These are phyloP conservation scores for Grallaria varia DNA, from an alignment of 2,113 vertebrate genomes.

Conservation along the genomic window DNA sequence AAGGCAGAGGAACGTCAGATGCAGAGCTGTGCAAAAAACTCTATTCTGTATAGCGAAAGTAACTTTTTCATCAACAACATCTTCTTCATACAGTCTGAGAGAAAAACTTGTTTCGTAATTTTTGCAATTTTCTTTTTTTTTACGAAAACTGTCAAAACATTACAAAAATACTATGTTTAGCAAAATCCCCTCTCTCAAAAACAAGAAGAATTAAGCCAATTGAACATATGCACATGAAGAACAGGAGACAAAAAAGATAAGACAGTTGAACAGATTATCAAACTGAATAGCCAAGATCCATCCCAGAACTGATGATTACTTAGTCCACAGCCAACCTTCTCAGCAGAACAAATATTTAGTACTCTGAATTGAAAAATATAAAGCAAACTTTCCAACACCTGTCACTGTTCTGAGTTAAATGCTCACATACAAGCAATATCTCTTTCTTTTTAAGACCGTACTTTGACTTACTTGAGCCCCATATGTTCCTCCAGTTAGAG, in stretches of 20 bases:
- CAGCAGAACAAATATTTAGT: background rate
- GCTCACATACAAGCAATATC: background rate
- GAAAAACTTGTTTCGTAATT: background rate
- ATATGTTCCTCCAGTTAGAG: background rate
- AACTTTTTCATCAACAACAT: background rate
- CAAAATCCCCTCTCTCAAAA: background rate
- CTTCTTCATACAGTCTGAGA: background rate
- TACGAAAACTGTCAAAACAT: fast-evolving
- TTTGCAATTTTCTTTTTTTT: background rate
- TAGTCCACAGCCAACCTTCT: background rate
- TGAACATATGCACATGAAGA: background rate
- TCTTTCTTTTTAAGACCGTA: background rate
- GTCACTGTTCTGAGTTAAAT: background rate
- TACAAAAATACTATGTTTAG: background rate
- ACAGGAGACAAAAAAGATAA: background rate
- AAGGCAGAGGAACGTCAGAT: background rate
- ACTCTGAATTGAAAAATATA: background rate
- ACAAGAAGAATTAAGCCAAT: background rate
- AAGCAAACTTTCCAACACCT: background rate
- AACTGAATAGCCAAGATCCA: background rate
- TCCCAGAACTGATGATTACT: background rate
- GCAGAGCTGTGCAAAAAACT: background rate
- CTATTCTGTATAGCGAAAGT: background rate
- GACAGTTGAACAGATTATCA: background rate
- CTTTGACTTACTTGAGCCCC: background rate